Conservation (phyloP, 2,797 vertebrate genomes). For the Anomalospiza imberbis region DNA sequence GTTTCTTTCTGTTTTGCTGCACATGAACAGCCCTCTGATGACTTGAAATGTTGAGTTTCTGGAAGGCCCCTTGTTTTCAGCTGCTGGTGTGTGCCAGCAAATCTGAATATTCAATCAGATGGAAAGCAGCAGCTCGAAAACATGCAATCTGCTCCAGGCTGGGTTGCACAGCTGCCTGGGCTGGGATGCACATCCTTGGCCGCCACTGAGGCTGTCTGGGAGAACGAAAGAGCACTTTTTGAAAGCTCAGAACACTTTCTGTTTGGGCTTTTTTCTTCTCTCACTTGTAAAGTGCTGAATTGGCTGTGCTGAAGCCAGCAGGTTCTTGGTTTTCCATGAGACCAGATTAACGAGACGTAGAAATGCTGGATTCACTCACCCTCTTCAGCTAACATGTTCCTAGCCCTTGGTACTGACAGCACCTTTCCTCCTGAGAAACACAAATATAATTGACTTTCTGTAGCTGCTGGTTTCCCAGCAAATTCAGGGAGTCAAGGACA, state of each 20-base stretch:
- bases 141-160: constrained; percentile 30
- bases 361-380: neutral
- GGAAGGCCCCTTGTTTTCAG: neutral
- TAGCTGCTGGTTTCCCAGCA: neutral
- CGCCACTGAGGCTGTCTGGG: neutral
- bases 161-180: constrained; percentile 50
- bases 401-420: neutral
- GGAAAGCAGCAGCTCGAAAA: constrained; percentile 43
- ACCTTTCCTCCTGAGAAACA: neutral
- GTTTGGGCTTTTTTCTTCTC: neutral
- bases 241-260: neutral
- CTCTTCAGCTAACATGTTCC: neutral
- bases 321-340: neutral
- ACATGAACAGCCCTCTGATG: neutral
- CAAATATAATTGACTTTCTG: neutral
- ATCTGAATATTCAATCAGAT: constrained; percentile 46
- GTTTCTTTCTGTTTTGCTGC: neutral
- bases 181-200: neutral
- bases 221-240: neutral
- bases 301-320: neutral
- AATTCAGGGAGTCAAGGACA: neutral
- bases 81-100: neutral
- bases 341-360: neutral
- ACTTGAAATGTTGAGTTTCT: neutral
- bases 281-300: neutral